Evolutionary conservation across 2,113 vertebrate species (phyloP), one percentile per base, ranked within the genome.

Genomic region (Phylloscopus trochilus): DNA sequence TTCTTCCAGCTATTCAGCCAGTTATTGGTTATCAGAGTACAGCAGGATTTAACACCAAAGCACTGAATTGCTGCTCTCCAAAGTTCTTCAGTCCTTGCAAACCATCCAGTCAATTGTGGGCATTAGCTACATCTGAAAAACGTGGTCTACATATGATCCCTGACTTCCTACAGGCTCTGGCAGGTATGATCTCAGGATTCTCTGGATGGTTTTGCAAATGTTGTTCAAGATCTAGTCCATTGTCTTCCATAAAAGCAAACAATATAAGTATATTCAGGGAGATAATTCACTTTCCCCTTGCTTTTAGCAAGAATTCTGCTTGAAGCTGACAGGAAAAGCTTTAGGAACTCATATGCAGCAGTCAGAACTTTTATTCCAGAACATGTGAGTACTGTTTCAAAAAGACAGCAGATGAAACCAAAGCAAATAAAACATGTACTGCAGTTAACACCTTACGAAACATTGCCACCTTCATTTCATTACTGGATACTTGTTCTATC

Each of bases 251-350:
- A 73, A 91, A 91, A 68, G 56, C 10, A 62, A 16, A 77, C 27
- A 75, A 52, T 44, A 33, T 16, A 91, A 92, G 27, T 49, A 31
- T 73, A 85, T 92, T 88, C 63, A 90, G 75, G 66, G 31, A 74
- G 51, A 33, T 80, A 0, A 80, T 88, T 92, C 63, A 59, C 26
- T 60, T 93, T 93, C 44, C 44, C 18, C 15, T 58, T 59, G 31
- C 15, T 92, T 80, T 70, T 46, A 74, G 23, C 59, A 80, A 92
- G 13, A 66, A 8, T 44, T 80, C 59, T 73, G 9, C 63, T 92
- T 66, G 46, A 19, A 74, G n/a, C 39, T 59, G 16, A 16, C 44
- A 59, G 52, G 23, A 73, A 67, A 77, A 59, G 15, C 1, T 0
- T 24, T 64, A 46, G 44, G 28, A 80, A 67, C 15, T 37, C 22